These are phyloP conservation scores for Eremophila alpestris DNA, from an alignment of 2,797 vertebrate species.

Conservation along the genomic window DNA sequence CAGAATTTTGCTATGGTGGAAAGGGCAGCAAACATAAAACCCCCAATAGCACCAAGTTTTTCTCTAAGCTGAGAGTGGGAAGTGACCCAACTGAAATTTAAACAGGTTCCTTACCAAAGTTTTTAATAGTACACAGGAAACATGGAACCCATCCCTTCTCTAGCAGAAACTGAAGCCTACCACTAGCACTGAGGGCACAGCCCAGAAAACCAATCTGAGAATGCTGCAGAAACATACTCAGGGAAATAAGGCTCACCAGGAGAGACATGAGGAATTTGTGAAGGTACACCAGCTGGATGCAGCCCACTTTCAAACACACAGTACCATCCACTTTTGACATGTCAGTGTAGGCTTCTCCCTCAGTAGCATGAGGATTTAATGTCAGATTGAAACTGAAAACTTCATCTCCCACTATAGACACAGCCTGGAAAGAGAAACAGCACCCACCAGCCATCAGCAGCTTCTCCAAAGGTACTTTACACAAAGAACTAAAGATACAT, in stretches of 20 bases:
- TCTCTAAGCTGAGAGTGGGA: neutral
- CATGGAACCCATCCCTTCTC: neutral
- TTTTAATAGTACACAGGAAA: neutral
- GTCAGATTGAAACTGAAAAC: constrained; percentile 91
- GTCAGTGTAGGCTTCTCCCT: constrained; percentile 86
- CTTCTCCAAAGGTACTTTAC: neutral
- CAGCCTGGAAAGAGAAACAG: constrained; percentile 79
- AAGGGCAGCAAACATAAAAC: neutral
- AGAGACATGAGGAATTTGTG: constrained; percentile 92
- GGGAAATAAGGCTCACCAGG: constrained; percentile 80
- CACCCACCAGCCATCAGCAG: neutral
- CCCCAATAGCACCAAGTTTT: neutral
- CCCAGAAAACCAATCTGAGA: neutral
- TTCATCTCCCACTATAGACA: constrained; percentile 94
- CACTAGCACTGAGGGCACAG: neutral
- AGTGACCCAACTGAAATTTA: neutral
- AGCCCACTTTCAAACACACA: constrained; percentile 87
- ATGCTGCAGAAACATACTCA: neutral
- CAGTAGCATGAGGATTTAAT: constrained; percentile 86
- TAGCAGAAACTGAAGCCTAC: neutral
- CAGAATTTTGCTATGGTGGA: neutral
- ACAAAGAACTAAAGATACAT: neutral
- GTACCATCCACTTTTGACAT: constrained; percentile 89
- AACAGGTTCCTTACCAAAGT: neutral
- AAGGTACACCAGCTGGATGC: constrained; percentile 92